Percentiles rank a stretch among this genome's conserved stretches.
These are phyloP conservation scores for Globodera ellingtonae DNA, from an alignment of 1,140 invertebrate species.

Conservation along the genomic window DNA sequence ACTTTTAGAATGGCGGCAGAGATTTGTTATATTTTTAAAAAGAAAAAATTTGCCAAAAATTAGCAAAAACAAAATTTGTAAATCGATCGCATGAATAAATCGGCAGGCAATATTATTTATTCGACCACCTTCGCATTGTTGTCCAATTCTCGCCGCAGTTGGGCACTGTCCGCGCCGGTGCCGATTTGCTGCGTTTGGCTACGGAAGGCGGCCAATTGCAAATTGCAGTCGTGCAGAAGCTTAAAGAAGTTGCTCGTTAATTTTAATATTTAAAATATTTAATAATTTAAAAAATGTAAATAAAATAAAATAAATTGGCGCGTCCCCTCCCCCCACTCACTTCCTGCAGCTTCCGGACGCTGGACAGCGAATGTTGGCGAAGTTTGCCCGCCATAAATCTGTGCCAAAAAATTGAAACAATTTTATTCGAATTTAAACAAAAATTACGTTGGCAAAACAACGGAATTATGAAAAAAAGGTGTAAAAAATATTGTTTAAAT, in stretches of 20 bases:
- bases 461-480: background rate
- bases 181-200: conserved; percentile 59
- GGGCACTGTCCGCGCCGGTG: conserved; percentile 51
- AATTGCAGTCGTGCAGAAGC: conserved; percentile 61
- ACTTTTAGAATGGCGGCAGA: too few species aligned
- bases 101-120: too few species aligned
- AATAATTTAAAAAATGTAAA: too few species aligned
- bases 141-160: conserved; percentile 58
- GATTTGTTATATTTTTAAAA: too few species aligned
- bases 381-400: conserved; percentile 56
- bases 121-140: conserved; percentile 42
- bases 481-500: background rate
- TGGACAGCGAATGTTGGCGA: conserved; percentile 60
- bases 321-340: conserved; percentile 1
- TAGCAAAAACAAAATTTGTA: too few species aligned
- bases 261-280: too few species aligned
- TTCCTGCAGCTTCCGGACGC: conserved; percentile 56
- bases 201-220: conserved; percentile 59
- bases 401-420: background rate
- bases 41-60: too few species aligned
- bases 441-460: background rate
- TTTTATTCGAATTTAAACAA: background rate
- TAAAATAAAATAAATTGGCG: too few species aligned
- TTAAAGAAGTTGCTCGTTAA: conserved; percentile 15
- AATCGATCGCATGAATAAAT: background rate